Evolutionary conservation across 2,797 vertebrate genomes (phyloP), one percentile per base, ranked within the genome.

Genomic region (Acipenser transmontanus): DNA sequence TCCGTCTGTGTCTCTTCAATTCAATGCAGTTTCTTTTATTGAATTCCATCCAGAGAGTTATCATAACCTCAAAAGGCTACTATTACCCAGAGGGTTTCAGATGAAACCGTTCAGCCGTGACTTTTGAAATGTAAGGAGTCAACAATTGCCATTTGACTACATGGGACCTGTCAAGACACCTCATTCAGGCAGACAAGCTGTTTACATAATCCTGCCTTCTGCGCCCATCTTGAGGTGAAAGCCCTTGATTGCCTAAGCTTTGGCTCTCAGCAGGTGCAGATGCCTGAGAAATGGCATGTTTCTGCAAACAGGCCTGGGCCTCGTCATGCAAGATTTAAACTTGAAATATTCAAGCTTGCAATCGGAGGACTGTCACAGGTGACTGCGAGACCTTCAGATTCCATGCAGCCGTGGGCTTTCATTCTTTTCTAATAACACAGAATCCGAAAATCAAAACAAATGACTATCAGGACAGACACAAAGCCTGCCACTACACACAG

Each of bases 41-140:
- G 87, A 93, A 91, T 93, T 91, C 89, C 76, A 85, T 81, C 78
- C 81, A 34, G 85, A 71, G 77, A 85, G 84, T 86, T 89, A 92
- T 89, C 85, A 90, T 89, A 92, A 89, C 87, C 83, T 91, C 83
- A 89, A 87, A 92, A 88, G 86, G 82, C 80, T 83, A 81, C 85
- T 81, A 73, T 88, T 91, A 87, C 78, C 82, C 77, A 80, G 76
- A 88, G 81, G 83, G 87, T 81, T 88, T 91, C 76, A 71, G 78
- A 83, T 83, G 81, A 85, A 91, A 82, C 80, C 79, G 77, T 81
- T 86, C 84, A 81, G 84, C 81, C 64, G 7, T 88, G 86, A 85
- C 84, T 85, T 76, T 78, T 69, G 76, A 83, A 81, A 85, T 79
- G 71, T 68, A 76, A 78, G 78, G 71, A 82, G 76, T 83, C 74